Evolutionary conservation across 2,888 invertebrate genomes (phyloP), one percentile per base, ranked within the genome.

Genomic region (Alloplasta piceator): DNA sequence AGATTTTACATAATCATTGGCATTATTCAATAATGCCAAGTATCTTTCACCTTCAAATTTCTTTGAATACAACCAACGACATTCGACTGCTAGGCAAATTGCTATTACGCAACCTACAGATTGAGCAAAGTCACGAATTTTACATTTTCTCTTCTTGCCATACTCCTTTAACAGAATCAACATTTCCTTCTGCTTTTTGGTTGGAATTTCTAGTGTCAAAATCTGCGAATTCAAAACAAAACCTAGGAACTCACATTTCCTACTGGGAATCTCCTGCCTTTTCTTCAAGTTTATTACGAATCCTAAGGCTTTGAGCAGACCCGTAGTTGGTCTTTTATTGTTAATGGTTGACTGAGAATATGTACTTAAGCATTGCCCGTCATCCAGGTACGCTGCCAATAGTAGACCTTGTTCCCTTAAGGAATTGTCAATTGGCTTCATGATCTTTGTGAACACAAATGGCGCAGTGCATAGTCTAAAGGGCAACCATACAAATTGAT

Each of bases 241-340:
- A 0, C 10, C 61, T 1, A 43, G 10, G 14, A 60, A 60, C 41
- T 41, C n/a, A 60, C 41, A 60, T 16, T 63, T 6, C 10, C 14
- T 43, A 7, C 43, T 63, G 9, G 43, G 61, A 71, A 56, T 82
- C 75, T 16, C 73, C 77, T 9, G 76, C 39, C 56, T 79, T 82
- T 88, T 87, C 7, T 86, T 85, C 46, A 85, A 87, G 39, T 64
- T 64, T n/a, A 36, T 10, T 9, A 58, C n/a, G 10, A 58, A 58
- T 4, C 58, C 36, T 9, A 38, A 5, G 7, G 16, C 26, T 58
- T 36, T 10, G 3, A 58, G 38, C 7, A 58, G 1, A 7, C 7
- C 7, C 10, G 36, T 4, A 1, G 58, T 58, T 58, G 5, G 6
- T 2, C 0, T 4, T 5, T 7, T 38, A n/a, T 6, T 58, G 6